These are phyloP conservation scores for Sanderia malayensis DNA, from an alignment of 30 jellyfish, hydroid and myxozoan species.

Conservation along the genomic window DNA sequence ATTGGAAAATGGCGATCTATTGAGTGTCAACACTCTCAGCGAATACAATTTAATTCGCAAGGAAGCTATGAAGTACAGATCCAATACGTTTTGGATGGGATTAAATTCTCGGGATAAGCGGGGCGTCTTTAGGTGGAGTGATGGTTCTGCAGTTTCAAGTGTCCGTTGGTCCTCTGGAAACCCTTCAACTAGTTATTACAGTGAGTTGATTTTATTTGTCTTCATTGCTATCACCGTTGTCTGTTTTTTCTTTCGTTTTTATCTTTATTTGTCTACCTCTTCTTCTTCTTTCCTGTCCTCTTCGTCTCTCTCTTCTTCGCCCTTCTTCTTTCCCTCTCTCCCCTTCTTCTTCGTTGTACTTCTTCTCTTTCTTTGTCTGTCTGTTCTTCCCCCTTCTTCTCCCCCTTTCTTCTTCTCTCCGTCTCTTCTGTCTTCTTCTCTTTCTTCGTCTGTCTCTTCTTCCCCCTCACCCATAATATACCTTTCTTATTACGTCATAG, in stretches of 20 bases:
- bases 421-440: too few relatives aligned
- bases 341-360: not conserved
- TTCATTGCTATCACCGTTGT: not conserved
- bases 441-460: too few relatives aligned
- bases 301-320: too few relatives aligned
- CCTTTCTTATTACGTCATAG: conserved; percentile 8
- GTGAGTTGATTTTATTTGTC: not conserved
- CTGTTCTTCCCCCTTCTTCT: too few relatives aligned
- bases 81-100: conserved; percentile 77
- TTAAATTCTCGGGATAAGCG: conserved; percentile 69
- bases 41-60: conserved; percentile 45
- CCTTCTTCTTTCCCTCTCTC: too few relatives aligned
- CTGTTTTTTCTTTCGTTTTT: too few relatives aligned
- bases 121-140: conserved; percentile 72
- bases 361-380: too few relatives aligned
- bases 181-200: conserved; percentile 30
- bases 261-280: not conserved
- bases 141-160: conserved; percentile 64
- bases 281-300: not conserved
- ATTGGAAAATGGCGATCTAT: conserved; percentile 70
- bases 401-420: too few relatives aligned
- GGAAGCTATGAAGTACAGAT: conserved; percentile 3
- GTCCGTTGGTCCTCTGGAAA: conserved; percentile 64
- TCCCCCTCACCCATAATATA: not conserved
- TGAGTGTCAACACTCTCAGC: conserved; percentile 58